A percentile compares a stretch with the other conserved stretches of the same genome.
These are phyloP conservation scores for Atrichornis clamosus DNA, from an alignment of 2,113 vertebrate species.

Conservation along the genomic window DNA sequence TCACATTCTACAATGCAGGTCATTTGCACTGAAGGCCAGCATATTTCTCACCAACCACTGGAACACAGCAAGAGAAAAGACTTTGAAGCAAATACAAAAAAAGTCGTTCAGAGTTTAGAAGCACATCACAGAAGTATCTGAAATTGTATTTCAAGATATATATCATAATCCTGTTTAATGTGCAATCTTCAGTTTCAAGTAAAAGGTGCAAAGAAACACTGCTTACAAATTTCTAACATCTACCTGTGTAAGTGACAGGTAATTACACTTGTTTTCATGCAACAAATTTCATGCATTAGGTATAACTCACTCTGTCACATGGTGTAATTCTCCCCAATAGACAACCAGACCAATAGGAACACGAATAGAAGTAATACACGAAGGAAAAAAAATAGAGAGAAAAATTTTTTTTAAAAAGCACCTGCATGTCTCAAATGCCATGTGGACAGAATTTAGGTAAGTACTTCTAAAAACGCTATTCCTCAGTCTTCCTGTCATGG, in stretches of 20 bases:
- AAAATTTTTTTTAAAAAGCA: background rate
- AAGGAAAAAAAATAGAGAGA: background rate
- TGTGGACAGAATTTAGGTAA: background rate
- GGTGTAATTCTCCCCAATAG: background rate
- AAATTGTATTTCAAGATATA: background rate
- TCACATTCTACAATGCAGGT: background rate
- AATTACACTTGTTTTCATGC: background rate
- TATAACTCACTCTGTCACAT: background rate
- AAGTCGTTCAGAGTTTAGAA: background rate
- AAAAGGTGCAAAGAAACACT: background rate
- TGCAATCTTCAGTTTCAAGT: background rate
- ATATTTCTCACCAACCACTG: background rate
- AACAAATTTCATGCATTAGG: background rate
- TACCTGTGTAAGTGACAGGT: background rate
- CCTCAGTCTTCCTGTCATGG: background rate
- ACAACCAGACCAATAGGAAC: background rate
- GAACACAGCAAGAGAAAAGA: background rate
- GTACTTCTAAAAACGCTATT: background rate
- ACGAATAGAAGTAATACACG: background rate
- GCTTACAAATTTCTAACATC: background rate
- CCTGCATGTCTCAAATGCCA: background rate
- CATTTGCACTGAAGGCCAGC: background rate
- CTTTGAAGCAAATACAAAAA: constrained; percentile 3
- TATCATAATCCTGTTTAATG: background rate
- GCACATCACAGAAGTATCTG: background rate